phyloP scores from a whole-genome alignment of 2,888 invertebrate species.

The Lepetodrilus schrolli region DNA sequence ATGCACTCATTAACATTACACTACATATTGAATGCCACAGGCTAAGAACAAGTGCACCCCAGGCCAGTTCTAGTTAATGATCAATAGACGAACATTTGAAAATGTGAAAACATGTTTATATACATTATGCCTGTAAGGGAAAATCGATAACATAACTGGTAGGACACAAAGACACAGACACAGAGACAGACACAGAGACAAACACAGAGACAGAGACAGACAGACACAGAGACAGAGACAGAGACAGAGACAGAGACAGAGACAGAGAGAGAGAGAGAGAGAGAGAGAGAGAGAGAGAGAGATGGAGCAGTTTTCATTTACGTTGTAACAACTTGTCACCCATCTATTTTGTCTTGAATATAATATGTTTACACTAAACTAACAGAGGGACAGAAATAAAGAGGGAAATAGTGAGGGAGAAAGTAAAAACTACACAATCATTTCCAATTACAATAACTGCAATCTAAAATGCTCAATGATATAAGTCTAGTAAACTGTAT shows the following conservation, averaged over 20 bases:
- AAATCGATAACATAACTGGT: background rate
- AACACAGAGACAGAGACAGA: constrained; percentile 15
- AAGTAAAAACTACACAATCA: too few relatives aligned
- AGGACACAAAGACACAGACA: background rate
- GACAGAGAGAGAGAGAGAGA: constrained; percentile 30
- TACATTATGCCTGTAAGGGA: background rate
- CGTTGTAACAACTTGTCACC: background rate
- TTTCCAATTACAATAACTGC: too few relatives aligned
- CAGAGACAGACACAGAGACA: background rate
- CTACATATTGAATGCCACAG: too few relatives aligned
- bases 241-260: background rate
- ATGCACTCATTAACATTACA: too few relatives aligned
- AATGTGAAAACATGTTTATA: background rate
- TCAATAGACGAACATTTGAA: background rate
- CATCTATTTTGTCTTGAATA: too few relatives aligned
- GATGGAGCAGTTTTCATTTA: background rate
- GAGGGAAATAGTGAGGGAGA: too few relatives aligned
- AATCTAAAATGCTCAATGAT: too few relatives aligned
- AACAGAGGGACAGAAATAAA: too few relatives aligned
- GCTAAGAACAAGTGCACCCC: too few relatives aligned
- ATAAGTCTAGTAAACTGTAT: too few relatives aligned
- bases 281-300: constrained; percentile 26
- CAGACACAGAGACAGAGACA: constrained; percentile 29
- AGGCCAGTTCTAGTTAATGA: too few relatives aligned
- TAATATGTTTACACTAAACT: too few relatives aligned